Evolutionary conservation across 2,888 invertebrate species (phyloP), one percentile per base, ranked within the genome.

Genomic region (Sceliomorpha sp.): DNA sequence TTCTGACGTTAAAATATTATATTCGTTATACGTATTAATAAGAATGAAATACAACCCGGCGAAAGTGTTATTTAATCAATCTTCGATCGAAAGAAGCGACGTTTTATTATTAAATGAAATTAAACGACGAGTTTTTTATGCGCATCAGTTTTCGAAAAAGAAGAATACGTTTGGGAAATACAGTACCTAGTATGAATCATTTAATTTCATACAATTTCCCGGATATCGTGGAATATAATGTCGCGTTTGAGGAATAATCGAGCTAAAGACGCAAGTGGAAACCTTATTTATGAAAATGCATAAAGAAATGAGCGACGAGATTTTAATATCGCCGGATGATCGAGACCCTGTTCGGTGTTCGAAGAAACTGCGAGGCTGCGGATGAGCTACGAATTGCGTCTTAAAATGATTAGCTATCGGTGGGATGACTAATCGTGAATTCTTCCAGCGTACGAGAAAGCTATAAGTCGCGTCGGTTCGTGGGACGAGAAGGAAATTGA

Each of bases 261-360:
- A n/a, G n/a, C n/a, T n/a, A n/a, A n/a, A n/a, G n/a, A n/a, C n/a
- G n/a, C n/a, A n/a, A n/a, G n/a, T n/a, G n/a, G n/a, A n/a, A n/a
- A n/a, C n/a, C n/a, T n/a, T n/a, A n/a, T n/a, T n/a, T n/a, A n/a
- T n/a, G n/a, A n/a, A n/a, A n/a, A n/a, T n/a, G n/a, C n/a, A n/a
- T n/a, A n/a, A n/a, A n/a, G n/a, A n/a, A n/a, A n/a, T n/a, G n/a
- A n/a, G n/a, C n/a, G 20, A 63, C 40, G 34, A 34, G 34, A 63
- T 63, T 63, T 64, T 51, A 58, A 66, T 66, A 66, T 53, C 45
- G 29, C 45, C 13, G 51, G 66, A 66, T 66, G 44, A 66, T 58
- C 58, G 34, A 26, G 40, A 47, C 29, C 34, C 53, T 47, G 45
- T 59, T 45, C 37, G 40, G 59, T 34, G 53, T 59, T 59, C 66